phyloP scores from a whole-genome alignment of 2,113 vertebrate species.

The Spilogale gracilis region DNA sequence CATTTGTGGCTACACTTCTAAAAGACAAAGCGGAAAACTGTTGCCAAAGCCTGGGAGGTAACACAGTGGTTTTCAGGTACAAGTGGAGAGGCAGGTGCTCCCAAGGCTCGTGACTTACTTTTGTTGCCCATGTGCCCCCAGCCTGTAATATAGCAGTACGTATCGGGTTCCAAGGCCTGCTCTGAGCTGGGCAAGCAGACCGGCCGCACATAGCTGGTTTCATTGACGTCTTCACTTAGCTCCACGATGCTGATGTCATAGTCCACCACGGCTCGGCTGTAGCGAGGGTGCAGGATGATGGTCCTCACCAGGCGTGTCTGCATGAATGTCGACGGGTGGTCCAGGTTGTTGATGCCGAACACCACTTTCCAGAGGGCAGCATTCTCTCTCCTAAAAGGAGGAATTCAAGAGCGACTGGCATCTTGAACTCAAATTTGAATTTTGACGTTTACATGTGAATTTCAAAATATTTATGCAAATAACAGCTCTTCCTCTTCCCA shows the following conservation, averaged over 20 bases:
- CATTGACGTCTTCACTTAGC: conserved; percentile 89
- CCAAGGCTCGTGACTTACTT: conserved; percentile 86
- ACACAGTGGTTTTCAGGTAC: neutral
- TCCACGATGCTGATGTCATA: conserved; percentile 98
- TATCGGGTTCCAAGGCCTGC: conserved; percentile 90
- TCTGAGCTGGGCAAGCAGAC: conserved; percentile 92
- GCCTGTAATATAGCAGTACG: conserved; percentile 98
- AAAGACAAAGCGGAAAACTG: neutral
- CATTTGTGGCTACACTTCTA: neutral
- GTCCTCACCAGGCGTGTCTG: conserved; percentile 93
- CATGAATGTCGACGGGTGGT: conserved; percentile 92
- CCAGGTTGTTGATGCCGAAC: conserved; percentile 95
- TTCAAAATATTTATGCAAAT: neutral
- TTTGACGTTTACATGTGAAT: neutral
- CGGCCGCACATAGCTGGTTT: conserved; percentile 93
- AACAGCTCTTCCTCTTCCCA: neutral
- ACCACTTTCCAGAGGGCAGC: conserved; percentile 96
- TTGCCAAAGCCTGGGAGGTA: neutral
- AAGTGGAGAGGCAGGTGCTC: neutral
- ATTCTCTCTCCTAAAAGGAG: conserved; percentile 90
- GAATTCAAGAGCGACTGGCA: neutral
- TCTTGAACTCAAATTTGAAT: neutral
- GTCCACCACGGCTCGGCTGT: conserved; percentile 95
- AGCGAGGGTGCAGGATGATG: conserved; percentile 96
- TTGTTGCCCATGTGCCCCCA: conserved; percentile 98